phyloP scores from a whole-genome alignment of 2,113 vertebrate genomes.

The Ceyx margarethae region DNA sequence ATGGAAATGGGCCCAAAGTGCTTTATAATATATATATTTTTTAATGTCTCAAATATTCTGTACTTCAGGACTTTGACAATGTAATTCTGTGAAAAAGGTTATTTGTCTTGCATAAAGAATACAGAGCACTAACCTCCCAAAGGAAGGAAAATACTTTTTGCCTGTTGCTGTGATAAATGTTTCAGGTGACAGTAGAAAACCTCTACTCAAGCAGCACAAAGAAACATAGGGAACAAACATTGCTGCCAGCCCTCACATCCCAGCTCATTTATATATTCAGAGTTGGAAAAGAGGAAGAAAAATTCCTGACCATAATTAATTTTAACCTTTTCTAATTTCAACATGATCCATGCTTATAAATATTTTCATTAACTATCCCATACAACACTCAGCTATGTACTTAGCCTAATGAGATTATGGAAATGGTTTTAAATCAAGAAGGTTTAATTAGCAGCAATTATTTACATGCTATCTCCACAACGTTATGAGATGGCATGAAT shows the following conservation, averaged over 20 bases:
- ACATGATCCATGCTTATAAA: not conserved
- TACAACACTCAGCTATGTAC: not conserved
- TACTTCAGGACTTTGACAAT: constrained; percentile 50
- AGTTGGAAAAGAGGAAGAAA: not conserved
- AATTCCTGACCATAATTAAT: not conserved
- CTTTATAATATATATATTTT: not conserved
- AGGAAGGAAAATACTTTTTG: constrained; percentile 10
- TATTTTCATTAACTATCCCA: constrained; percentile 16
- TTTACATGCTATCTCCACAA: not conserved
- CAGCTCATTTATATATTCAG: not conserved
- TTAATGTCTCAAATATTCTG: constrained; percentile 6
- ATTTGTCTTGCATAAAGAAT: constrained; percentile 42
- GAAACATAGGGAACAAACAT: not conserved
- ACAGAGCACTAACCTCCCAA: not conserved
- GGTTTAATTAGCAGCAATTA: constrained; percentile 16
- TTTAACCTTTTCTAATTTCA: constrained; percentile 24
- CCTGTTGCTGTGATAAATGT: constrained; percentile 10
- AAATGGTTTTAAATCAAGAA: constrained; percentile 12
- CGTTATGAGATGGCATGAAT: not conserved
- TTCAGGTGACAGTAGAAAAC: constrained; percentile 13
- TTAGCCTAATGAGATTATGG: constrained; percentile 32
- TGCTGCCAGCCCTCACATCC: not conserved
- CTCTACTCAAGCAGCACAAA: not conserved
- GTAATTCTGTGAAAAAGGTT: constrained; percentile 40
- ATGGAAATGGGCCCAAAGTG: not conserved